Conservation (phyloP, 2,797 vertebrate genomes). For the Cynopterus sphinx region DNA sequence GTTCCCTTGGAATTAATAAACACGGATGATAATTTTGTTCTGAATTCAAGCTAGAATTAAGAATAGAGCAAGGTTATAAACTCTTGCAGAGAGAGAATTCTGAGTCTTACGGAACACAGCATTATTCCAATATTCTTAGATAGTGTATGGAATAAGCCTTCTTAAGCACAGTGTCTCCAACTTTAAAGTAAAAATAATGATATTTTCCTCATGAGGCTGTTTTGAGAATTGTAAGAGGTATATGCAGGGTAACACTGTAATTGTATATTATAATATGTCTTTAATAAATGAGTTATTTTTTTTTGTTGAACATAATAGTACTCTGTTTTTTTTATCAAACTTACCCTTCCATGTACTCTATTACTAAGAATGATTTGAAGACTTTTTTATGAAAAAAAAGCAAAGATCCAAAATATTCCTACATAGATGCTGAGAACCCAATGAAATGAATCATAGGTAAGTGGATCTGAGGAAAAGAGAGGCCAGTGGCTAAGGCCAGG, state of each 20-base stretch:
- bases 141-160: not conserved
- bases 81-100: not conserved
- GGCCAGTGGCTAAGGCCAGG: fast-evolving
- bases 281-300: not conserved
- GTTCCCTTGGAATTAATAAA: not conserved
- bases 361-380: not conserved
- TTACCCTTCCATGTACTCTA: not conserved
- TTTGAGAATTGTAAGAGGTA: not conserved
- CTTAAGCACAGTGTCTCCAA: not conserved
- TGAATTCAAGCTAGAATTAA: not conserved
- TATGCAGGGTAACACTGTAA: not conserved
- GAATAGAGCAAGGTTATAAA: not conserved
- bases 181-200: not conserved
- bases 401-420: not conserved
- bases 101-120: not conserved
- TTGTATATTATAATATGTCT: not conserved
- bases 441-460: not conserved
- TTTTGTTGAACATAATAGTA: not conserved
- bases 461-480: not conserved
- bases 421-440: not conserved
- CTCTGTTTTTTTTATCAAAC: not conserved
- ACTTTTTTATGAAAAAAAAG: not conserved
- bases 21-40: not conserved
- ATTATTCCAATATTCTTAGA: not conserved
- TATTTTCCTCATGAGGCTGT: not conserved